Evolutionary conservation across 2,888 invertebrate species (phyloP), one percentile per base, ranked within the genome.

Genomic region (Hydroisotoma schaefferi): DNA sequence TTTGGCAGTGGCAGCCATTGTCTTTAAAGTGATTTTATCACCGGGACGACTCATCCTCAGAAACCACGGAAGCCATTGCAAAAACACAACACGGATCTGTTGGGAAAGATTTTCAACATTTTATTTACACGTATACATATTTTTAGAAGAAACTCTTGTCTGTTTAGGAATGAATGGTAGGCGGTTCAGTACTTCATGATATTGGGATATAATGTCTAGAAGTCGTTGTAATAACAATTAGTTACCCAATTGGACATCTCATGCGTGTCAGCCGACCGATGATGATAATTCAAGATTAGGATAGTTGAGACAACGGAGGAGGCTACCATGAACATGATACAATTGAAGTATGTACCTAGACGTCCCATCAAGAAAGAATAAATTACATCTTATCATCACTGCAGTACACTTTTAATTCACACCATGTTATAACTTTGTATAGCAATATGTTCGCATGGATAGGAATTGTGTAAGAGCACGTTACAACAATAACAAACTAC

Each of bases 271-370:
- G 94, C 86, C 79, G 92, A 93, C 77, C 95, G 86, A 82, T 95
- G 94, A 81, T 97, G 95, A 82, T 94, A 95, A 82, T 95, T 97
- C 76, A 97, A 86, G 78, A 97, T 94, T 76, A 95, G 87, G 77
- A 97, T 95, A 71, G 95, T 97, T 79, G 94, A 93, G 77, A 95
- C 93, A 78, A 97, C 94, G 73, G 95, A 95, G 75, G 94, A 91
- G 75, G 95, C 94, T 81, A 95, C 94, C 94, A 95, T 95, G 81
- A 95, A 93, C 97, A 97, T 97, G 82, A 95, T 95, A 83, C 94
- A 94, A 83, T 95, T 95, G 85, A 97, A 97, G 83, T 95, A 95
- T 74, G 94, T 94, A 79, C 90, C 90, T 87, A 81, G 12, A 53
- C 23, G 25, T 53, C 37, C 23, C 37, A 37, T 2, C 33, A 37